These are phyloP conservation scores for Ptychochromis oligacanthus DNA, from an alignment of 2,113 vertebrate genomes.

Conservation along the genomic window DNA sequence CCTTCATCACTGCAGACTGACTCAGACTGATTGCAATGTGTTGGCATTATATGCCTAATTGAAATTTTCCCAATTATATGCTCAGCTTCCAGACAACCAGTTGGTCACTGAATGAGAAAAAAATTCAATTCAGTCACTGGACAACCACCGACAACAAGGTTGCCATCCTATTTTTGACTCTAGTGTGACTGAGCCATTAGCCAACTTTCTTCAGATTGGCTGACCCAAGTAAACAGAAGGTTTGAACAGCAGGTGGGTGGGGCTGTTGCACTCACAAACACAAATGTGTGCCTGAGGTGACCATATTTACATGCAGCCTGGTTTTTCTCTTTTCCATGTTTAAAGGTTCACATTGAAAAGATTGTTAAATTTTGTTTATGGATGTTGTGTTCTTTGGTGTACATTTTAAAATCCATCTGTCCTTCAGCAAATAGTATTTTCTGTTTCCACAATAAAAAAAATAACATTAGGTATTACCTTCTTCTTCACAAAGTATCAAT, in stretches of 20 bases:
- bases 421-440: background rate
- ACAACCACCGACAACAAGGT: background rate
- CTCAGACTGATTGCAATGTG: too few relatives aligned
- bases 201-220: background rate
- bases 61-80: too few relatives aligned
- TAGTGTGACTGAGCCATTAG: background rate
- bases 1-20: too few relatives aligned
- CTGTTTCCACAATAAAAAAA: background rate
- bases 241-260: background rate
- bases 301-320: background rate
- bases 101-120: background rate
- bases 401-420: background rate
- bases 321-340: background rate
- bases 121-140: fast-evolving
- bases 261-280: background rate
- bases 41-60: too few relatives aligned
- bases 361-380: background rate
- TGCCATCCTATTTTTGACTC: background rate
- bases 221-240: background rate
- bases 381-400: background rate
- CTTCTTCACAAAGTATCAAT: too few relatives aligned
- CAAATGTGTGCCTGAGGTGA: background rate
- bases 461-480: background rate
- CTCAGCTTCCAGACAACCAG: background rate
- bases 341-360: background rate